These are phyloP conservation scores for Rhadina sibilatrix DNA, from an alignment of 2,113 vertebrate genomes.

Conservation along the genomic window DNA sequence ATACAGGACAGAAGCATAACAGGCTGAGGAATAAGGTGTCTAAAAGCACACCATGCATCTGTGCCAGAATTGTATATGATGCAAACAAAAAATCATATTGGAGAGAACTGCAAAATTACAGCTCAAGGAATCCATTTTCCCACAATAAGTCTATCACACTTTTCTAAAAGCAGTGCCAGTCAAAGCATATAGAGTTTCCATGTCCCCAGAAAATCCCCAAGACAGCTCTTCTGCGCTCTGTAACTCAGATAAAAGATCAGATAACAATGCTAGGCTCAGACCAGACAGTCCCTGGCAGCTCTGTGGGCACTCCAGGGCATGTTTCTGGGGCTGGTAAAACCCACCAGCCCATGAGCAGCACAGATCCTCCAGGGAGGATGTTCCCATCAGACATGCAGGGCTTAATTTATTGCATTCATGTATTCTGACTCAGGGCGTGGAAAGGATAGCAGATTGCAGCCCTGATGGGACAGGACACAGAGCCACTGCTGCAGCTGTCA, in stretches of 20 bases:
- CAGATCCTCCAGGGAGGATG: too few species aligned
- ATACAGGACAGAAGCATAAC: not conserved
- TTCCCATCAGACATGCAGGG: not conserved
- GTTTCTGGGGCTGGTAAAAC: not conserved
- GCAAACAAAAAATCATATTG: not conserved
- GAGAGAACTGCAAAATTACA: not conserved
- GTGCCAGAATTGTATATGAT: not conserved
- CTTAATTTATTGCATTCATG: not conserved
- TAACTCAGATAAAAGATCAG: not conserved
- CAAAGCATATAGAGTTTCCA: not conserved
- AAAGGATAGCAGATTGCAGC: not conserved
- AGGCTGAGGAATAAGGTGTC: not conserved
- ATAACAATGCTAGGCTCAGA: not conserved
- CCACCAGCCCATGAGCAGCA: not conserved
- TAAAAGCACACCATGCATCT: not conserved
- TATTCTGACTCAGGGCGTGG: not conserved
- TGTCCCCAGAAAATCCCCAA: not conserved
- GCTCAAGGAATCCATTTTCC: not conserved
- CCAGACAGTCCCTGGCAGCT: not conserved
- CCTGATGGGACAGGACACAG: fast-evolving
- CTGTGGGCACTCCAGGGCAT: not conserved
- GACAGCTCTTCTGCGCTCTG: not conserved
- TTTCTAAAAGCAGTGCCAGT: not conserved
- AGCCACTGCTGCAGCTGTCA: not conserved
- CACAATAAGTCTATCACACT: not conserved